A percentile compares a stretch with the other conserved stretches of the same genome.
Evolutionary conservation across 2,113 vertebrate genomes (phyloP).

Genomic region (Brachypodius melanocephalos): DNA sequence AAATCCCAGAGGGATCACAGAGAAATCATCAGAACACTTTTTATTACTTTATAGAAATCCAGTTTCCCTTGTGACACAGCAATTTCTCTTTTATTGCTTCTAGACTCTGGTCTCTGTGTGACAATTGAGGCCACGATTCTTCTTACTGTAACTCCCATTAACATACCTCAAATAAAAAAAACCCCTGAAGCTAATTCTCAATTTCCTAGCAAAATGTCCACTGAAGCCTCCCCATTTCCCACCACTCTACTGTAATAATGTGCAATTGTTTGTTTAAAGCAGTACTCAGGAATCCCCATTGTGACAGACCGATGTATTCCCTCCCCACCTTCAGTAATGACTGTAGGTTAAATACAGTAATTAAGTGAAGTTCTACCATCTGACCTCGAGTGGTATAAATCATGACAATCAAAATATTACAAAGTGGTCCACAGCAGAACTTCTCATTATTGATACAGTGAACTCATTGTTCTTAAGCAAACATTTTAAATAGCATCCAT

Average conservation of each 20-base stretch:
- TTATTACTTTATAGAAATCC: not conserved
- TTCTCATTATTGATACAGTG: not conserved
- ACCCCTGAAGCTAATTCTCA: not conserved
- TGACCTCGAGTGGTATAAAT: not conserved
- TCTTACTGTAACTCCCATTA: not conserved
- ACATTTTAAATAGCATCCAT: slow-evolving; percentile 16
- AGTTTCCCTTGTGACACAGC: not conserved
- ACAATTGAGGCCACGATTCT: not conserved
- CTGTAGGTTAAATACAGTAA: not conserved
- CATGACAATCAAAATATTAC: not conserved
- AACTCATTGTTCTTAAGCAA: slow-evolving; percentile 6
- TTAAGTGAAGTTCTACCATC: not conserved
- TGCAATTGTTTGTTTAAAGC: not conserved
- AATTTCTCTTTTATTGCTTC: not conserved
- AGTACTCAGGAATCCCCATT: not conserved
- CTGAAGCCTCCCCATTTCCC: not conserved
- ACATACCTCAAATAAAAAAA: not conserved
- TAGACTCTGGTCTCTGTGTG: not conserved
- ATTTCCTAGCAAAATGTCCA: not conserved
- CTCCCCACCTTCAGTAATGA: not conserved
- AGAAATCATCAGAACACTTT: slow-evolving; percentile 1
- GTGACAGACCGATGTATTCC: not conserved
- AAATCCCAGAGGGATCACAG: not conserved
- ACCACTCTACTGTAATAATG: not conserved
- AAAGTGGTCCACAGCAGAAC: not conserved